Conservation (phyloP, 2,888 invertebrate species). For the Microchrysa polita region DNA sequence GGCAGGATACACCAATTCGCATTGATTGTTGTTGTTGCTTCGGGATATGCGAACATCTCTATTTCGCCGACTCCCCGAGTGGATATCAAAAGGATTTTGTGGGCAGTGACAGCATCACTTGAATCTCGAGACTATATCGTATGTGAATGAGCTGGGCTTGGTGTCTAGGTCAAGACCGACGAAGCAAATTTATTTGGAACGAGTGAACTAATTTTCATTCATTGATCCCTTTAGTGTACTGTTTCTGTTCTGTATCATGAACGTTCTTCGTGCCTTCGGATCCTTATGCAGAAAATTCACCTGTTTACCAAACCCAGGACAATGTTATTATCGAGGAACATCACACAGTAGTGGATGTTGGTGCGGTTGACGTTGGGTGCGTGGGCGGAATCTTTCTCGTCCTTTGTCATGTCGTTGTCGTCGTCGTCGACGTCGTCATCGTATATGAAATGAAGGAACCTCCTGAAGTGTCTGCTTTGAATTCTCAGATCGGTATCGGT, state of each 20-base stretch:
- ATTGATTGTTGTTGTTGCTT: slow-evolving; percentile 33
- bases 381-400: too few relatives aligned
- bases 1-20: not conserved
- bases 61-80: slow-evolving; percentile 28
- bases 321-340: slow-evolving; percentile 50
- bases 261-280: not conserved
- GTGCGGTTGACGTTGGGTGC: not conserved
- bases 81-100: slow-evolving; percentile 33
- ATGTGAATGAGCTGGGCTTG: not conserved
- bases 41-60: not conserved
- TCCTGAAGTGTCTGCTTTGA: too few relatives aligned
- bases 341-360: slow-evolving; percentile 14
- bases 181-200: slow-evolving; percentile 29
- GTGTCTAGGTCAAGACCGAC: slow-evolving; percentile 3
- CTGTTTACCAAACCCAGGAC: slow-evolving; percentile 46
- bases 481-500: too few relatives aligned
- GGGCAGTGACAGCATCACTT: not conserved
- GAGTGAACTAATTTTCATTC: not conserved
- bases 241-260: not conserved
- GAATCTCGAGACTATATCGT: not conserved
- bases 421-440: too few relatives aligned
- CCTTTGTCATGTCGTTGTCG: too few relatives aligned
- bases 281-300: slow-evolving; percentile 26
- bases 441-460: too few relatives aligned
- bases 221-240: not conserved